These are phyloP conservation scores for Epiperipatus broadwayi DNA, from an alignment of 2,888 invertebrate species.

Conservation along the genomic window DNA sequence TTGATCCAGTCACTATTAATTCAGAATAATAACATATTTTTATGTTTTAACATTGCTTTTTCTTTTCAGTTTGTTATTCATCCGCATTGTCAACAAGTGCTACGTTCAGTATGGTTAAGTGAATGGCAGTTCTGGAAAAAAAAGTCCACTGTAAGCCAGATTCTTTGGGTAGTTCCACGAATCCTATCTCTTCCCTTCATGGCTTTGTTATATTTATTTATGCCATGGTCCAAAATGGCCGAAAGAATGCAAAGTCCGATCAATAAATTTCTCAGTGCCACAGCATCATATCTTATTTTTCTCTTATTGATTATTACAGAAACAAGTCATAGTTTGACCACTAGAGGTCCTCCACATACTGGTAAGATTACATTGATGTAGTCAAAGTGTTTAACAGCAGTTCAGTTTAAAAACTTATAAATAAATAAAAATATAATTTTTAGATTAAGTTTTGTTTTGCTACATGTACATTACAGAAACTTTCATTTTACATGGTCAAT, in stretches of 20 bases:
- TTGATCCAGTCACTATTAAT: too few species aligned
- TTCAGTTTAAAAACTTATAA: too few species aligned
- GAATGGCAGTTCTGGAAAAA: conserved; percentile 40
- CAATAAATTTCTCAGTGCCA: conserved; percentile 48
- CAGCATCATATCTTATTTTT: conserved; percentile 45
- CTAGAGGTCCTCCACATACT: conserved; percentile 18
- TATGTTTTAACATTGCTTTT: neutral
- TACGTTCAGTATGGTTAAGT: conserved; percentile 47
- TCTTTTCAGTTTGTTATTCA: conserved; percentile 43
- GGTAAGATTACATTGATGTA: too few species aligned
- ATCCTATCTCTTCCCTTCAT: conserved; percentile 33
- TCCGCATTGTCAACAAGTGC: conserved; percentile 47
- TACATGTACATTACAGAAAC: too few species aligned
- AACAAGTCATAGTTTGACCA: conserved; percentile 12
- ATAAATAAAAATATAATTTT: too few species aligned
- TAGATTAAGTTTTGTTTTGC: too few species aligned
- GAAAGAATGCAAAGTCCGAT: conserved; percentile 36
- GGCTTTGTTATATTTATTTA: conserved; percentile 19
- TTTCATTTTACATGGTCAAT: too few species aligned
- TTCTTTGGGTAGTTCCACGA: conserved; percentile 27
- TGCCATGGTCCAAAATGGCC: conserved; percentile 14
- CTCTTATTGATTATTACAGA: conserved; percentile 41
- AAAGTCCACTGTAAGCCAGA: conserved; percentile 31
- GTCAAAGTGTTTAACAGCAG: too few species aligned
- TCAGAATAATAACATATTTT: neutral